These are phyloP conservation scores for Napeogenes sylphis DNA, from an alignment of 2,888 invertebrate genomes.

Conservation along the genomic window DNA sequence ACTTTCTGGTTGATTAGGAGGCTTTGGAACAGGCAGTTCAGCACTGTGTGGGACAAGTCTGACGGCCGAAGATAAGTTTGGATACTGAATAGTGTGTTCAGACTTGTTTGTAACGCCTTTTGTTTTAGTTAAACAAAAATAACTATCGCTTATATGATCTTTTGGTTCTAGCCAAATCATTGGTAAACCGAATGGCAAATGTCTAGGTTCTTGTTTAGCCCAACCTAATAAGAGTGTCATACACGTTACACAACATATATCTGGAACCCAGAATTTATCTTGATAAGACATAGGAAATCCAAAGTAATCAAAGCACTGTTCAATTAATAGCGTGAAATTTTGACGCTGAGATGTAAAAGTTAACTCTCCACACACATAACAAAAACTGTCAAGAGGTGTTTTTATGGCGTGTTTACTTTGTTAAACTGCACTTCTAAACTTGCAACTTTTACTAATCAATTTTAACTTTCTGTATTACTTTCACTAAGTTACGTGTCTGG, in stretches of 20 bases:
- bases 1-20: too few species aligned
- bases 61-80: too few species aligned
- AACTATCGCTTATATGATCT: slow-evolving; percentile 12
- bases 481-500: too few species aligned
- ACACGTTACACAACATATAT: slow-evolving; percentile 18
- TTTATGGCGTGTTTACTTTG: too few species aligned
- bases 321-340: slow-evolving; percentile 8
- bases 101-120: slow-evolving; percentile 21
- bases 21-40: too few species aligned
- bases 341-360: too few species aligned
- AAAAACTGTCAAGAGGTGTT: too few species aligned
- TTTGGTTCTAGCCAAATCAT: slow-evolving; percentile 14
- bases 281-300: slow-evolving; percentile 17
- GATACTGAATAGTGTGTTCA: slow-evolving; percentile 13
- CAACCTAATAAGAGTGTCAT: slow-evolving; percentile 16
- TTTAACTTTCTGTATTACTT: too few species aligned
- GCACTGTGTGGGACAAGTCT: too few species aligned
- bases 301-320: slow-evolving; percentile 17
- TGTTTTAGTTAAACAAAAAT: slow-evolving; percentile 24
- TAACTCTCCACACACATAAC: too few species aligned
- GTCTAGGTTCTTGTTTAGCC: slow-evolving; percentile 24
- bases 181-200: slow-evolving; percentile 23
- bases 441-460: too few species aligned
- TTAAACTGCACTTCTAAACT: too few species aligned
- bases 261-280: slow-evolving; percentile 21